phyloP scores from a whole-genome alignment of 2,888 invertebrate species.

The Rugalucina vietnamica region DNA sequence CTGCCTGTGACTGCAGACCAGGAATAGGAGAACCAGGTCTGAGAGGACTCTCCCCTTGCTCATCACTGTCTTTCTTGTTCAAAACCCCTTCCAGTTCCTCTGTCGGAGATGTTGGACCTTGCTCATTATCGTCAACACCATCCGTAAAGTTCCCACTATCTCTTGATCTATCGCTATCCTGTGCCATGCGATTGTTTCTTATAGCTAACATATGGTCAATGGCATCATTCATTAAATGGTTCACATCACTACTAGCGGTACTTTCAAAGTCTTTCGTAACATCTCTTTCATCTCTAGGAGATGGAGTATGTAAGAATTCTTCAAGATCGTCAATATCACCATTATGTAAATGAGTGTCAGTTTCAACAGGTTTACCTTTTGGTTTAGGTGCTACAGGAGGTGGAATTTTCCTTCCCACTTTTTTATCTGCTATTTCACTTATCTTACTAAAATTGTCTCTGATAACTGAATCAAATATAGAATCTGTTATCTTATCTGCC shows the following conservation, averaged over 20 bases:
- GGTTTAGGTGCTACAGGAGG: constrained; percentile 71
- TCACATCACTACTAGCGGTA: constrained; percentile 73
- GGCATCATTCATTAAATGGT: constrained; percentile 78
- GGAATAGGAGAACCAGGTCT: constrained; percentile 76
- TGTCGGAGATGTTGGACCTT: constrained; percentile 51
- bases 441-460: constrained; percentile 70
- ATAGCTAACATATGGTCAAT: constrained; percentile 79
- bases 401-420: constrained; percentile 52
- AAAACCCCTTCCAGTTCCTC: constrained; percentile 64
- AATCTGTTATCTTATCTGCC: constrained; percentile 75
- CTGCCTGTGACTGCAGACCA: constrained; percentile 61
- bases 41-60: constrained; percentile 49
- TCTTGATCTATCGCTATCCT: constrained; percentile 47
- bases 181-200: constrained; percentile 60
- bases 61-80: constrained; percentile 51
- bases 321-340: constrained; percentile 53
- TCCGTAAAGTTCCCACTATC: constrained; percentile 54
- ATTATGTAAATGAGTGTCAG: constrained; percentile 36
- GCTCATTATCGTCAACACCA: constrained; percentile 45
- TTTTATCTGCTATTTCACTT: constrained; percentile 65
- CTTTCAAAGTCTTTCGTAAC: constrained; percentile 7
- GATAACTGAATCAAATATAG: constrained; percentile 71
- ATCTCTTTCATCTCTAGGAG: not conserved
- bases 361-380: constrained; percentile 29
- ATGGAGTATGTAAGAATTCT: constrained; percentile 37